A percentile compares a stretch with the other conserved stretches of the same genome.
Conservation (phyloP, 2,113 vertebrate genomes). For the Petroica traversi region DNA sequence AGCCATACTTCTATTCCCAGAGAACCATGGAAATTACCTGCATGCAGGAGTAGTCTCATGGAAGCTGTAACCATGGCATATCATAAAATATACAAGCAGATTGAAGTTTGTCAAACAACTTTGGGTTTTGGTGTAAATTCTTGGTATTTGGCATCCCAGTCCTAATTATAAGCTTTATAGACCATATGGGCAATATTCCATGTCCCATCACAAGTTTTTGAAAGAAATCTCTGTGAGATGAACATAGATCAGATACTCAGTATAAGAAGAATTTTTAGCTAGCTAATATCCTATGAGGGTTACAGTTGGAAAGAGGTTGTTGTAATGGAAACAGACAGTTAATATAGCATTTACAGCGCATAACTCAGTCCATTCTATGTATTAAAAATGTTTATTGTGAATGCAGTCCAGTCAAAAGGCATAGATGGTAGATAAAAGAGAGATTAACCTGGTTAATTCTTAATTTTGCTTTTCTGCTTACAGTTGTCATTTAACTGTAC, state of each 20-base stretch:
- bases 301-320: not conserved
- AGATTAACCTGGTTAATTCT: not conserved
- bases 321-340: not conserved
- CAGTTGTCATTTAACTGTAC: not conserved
- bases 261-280: not conserved
- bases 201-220: not conserved
- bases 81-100: not conserved
- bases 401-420: not conserved
- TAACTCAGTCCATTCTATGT: not conserved
- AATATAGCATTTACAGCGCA: not conserved
- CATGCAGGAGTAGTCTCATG: not conserved
- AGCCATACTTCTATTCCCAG: not conserved
- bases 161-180: not conserved
- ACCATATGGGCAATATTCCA: accelerated
- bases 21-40: not conserved
- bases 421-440: not conserved
- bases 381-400: not conserved
- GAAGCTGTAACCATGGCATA: not conserved
- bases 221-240: not conserved
- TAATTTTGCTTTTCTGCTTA: not conserved
- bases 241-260: not conserved
- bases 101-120: not conserved
- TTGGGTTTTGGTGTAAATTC: not conserved
- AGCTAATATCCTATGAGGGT: not conserved
- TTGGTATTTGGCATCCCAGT: not conserved